Conservation (phyloP, 1,140 invertebrate species). For the Proctacanthus coquilletti region DNA sequence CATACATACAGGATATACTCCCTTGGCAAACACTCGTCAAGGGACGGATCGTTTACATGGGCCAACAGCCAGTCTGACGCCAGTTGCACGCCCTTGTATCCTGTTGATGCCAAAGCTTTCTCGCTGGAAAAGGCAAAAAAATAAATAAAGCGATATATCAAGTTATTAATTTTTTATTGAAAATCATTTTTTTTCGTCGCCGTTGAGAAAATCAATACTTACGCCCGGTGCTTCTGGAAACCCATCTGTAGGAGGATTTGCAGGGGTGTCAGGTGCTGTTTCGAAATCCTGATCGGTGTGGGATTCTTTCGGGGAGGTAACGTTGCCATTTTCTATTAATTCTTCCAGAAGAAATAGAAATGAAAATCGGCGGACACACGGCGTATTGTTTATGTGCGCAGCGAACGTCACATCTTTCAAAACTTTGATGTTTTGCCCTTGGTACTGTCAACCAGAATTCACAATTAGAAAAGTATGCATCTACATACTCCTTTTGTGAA, state of each 20-base stretch:
- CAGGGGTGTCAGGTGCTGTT: constrained; percentile 50
- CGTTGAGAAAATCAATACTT: constrained; percentile 28
- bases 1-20: constrained; percentile 78
- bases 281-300: constrained; percentile 46
- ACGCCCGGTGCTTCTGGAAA: constrained; percentile 74
- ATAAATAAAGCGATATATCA: no score
- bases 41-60: constrained; percentile 65
- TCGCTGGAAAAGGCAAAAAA: constrained; percentile 41
- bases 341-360: no score
- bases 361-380: no score
- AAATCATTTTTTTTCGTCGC: constrained; percentile 1
- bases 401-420: no score
- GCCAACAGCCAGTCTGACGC: constrained; percentile 81
- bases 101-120: constrained; percentile 79
- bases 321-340: constrained; percentile 41
- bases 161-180: neutral
- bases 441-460: no score
- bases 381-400: no score
- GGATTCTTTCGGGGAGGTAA: constrained; percentile 50
- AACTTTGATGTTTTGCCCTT: no score
- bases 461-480: no score
- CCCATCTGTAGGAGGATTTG: constrained; percentile 75
- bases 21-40: constrained; percentile 56
- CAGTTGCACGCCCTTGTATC: constrained; percentile 66
- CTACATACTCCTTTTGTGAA: no score